Evolutionary conservation across 2,888 invertebrate genomes (phyloP).

Genomic region (Epistrophe eligans): DNA sequence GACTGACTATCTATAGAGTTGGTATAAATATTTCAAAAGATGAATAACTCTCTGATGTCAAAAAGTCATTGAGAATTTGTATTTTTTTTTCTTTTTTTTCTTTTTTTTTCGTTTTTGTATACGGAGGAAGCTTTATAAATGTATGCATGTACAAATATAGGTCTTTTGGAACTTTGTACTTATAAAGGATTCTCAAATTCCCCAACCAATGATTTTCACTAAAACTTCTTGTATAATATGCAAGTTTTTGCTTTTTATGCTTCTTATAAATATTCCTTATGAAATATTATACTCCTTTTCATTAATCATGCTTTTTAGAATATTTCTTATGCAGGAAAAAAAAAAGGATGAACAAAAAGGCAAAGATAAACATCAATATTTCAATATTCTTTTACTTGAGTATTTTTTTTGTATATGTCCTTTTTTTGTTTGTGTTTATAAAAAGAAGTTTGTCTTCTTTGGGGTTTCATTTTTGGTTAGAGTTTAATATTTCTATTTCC

Average conservation of each 20-base stretch:
- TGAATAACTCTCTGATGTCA: constrained; percentile 60
- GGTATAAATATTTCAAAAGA: constrained; percentile 42
- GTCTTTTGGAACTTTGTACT: background rate
- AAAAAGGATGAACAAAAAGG: constrained; percentile 11
- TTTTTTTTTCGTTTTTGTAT: constrained; percentile 16
- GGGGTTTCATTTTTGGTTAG: constrained; percentile 14
- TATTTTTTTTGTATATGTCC: background rate
- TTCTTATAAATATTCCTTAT: constrained; percentile 22
- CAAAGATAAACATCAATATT: constrained; percentile 58
- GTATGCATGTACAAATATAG: background rate
- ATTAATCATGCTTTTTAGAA: constrained; percentile 64
- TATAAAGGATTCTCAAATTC: background rate
- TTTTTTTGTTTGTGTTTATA: background rate
- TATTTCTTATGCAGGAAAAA: constrained; percentile 45
- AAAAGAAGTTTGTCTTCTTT: constrained; percentile 19
- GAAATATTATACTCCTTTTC: constrained; percentile 47
- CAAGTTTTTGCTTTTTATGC: constrained; percentile 4
- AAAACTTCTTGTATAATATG: background rate
- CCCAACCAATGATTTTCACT: constrained; percentile 24
- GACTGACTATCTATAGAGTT: background rate
- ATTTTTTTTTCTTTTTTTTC: constrained; percentile 9
- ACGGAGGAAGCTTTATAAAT: background rate
- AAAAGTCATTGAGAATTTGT: constrained; percentile 60
- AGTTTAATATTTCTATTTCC: constrained; percentile 28
- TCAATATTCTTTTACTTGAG: constrained; percentile 45